Base-by-base conservation (phyloP, 2,797 vertebrate genomes). In the Sciurus vulgaris region DNA sequence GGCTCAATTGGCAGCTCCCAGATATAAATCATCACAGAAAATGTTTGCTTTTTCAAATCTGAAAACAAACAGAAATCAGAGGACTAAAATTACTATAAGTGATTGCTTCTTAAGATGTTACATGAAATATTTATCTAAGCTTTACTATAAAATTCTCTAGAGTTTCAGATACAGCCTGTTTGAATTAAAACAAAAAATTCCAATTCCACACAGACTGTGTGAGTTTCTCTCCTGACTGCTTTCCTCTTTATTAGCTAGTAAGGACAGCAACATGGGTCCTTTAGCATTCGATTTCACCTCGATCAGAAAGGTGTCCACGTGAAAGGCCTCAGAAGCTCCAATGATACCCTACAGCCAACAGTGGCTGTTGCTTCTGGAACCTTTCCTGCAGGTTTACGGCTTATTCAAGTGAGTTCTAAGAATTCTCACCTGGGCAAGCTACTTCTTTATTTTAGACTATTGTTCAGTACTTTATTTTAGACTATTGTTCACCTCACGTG, bases 61-160 rank as follows among this genome's bases (percentile, higher is more conserved):
- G 78, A 95, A 96, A 96, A 96, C 96, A 97, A 96, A 96, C 81
- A 93, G 93, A 56, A 96, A 97, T 94, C 95, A 96, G 83, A 78
- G 89, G 84, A 86, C 76, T 63, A 65, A 93, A 96, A 94, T 96
- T 73, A 94, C 88, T 96, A 89, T 73, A 93, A 95, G 91, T 69
- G 94, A 96, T 8, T 93, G 59, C 74, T 76, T 95, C 95, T 96
- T 95, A 83, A 91, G 76, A 96, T 69, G 74, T 51, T 93, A 79
- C 91, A 96, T 83, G 59, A 86, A 96, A 94, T 96, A 94, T 94
- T 96, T 93, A 96, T 77, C 94, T 61, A 76, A 94, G 95, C 82
- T 87, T 94, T 81, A 73, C 65, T 79, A 24, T 24, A 14, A 81
- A 79, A 94, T 81, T 93, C 88, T 96, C 88, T 5, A 72, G 92